Percentiles rank a stretch among this genome's conserved stretches.
phyloP scores from a whole-genome alignment of 1,140 invertebrate species.

The Gryon sp. region DNA sequence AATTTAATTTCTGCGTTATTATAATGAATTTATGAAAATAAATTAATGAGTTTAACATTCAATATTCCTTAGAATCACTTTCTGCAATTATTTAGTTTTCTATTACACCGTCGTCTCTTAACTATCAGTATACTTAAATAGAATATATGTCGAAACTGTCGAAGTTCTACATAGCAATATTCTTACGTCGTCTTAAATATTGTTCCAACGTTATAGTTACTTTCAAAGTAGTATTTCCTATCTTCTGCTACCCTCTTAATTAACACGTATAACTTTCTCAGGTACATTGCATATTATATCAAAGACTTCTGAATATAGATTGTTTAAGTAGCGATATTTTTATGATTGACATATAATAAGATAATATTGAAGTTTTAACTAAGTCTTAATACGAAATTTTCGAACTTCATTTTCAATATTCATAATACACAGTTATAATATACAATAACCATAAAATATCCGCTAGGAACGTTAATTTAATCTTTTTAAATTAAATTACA shows the following conservation, averaged over 20 bases:
- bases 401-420: too few species aligned
- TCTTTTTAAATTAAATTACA: too few species aligned
- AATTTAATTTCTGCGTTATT: slow-evolving; percentile 15
- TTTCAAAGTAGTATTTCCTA: slow-evolving; percentile 23
- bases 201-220: slow-evolving; percentile 31
- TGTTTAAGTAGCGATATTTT: slow-evolving; percentile 8
- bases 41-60: slow-evolving; percentile 37
- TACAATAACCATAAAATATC: too few species aligned
- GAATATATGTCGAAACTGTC: slow-evolving; percentile 53
- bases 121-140: slow-evolving; percentile 54
- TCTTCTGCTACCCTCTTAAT: slow-evolving; percentile 46
- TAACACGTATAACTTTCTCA: slow-evolving; percentile 33
- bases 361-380: slow-evolving; percentile 1
- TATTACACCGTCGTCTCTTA: slow-evolving; percentile 47
- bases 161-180: slow-evolving; percentile 46
- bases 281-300: slow-evolving; percentile 27
- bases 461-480: too few species aligned
- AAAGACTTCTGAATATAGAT: not conserved
- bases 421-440: too few species aligned
- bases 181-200: slow-evolving; percentile 44
- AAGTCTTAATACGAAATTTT: too few species aligned
- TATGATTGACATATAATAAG: not conserved
- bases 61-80: slow-evolving; percentile 48
- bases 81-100: slow-evolving; percentile 50
- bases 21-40: slow-evolving; percentile 13